These are phyloP conservation scores for Galago senegalensis DNA, from an alignment of 2,797 vertebrate genomes.

Conservation along the genomic window DNA sequence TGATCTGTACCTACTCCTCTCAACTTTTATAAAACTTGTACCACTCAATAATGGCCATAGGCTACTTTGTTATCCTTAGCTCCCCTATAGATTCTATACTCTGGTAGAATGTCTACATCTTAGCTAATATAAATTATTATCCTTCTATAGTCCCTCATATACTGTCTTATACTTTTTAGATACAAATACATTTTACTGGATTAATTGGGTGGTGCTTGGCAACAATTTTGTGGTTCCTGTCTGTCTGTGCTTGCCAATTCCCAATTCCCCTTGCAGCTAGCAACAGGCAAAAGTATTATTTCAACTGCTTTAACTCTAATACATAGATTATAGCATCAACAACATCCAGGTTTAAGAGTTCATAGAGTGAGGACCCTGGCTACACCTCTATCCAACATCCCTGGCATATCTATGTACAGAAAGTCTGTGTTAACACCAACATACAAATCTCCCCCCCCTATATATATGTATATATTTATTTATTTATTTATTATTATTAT, in stretches of 20 bases:
- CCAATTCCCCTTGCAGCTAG: constrained; percentile 49
- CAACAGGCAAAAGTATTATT: constrained; percentile 44
- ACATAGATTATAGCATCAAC: constrained; percentile 49
- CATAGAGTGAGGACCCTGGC: neutral
- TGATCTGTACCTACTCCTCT: neutral
- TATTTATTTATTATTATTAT: too few species aligned
- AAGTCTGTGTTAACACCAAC: constrained; percentile 18
- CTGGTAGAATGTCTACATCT: neutral
- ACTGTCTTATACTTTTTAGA: constrained; percentile 8
- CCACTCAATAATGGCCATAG: neutral
- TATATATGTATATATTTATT: too few species aligned
- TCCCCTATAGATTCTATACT: neutral
- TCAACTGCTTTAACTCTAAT: constrained; percentile 55
- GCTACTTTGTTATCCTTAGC: neutral
- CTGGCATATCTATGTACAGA: neutral
- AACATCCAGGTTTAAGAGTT: constrained; percentile 46
- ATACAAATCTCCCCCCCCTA: neutral
- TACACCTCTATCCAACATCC: neutral
- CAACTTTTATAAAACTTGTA: constrained; percentile 17
- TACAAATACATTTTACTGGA: constrained; percentile 39
- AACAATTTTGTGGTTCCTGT: constrained; percentile 44
- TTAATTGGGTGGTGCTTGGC: neutral
- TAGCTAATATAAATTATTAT: constrained; percentile 39
- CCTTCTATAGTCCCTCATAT: neutral
- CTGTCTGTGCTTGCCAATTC: constrained; percentile 9